Base-by-base conservation (phyloP, 92 coral and sea anemone species). In the Anthopleura xanthogrammica region DNA sequence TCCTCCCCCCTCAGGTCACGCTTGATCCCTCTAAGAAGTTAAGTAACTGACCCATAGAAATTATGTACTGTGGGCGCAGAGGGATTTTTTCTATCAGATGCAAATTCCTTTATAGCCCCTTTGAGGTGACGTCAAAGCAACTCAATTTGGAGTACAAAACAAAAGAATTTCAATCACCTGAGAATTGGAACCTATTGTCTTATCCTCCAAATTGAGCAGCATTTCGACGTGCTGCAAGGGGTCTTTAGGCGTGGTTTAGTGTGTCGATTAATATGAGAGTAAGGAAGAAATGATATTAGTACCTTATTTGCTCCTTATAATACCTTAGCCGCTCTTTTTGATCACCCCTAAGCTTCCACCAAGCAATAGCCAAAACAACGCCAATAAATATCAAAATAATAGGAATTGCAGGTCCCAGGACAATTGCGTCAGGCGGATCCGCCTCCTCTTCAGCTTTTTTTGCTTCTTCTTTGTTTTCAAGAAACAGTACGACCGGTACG, bases 321-420 rank as follows among this genome's bases (percentile, higher is more conserved):
- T 65, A 93, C 97, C 97, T 93, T 87, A 85, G 86, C 36, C 87
- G 88, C 86, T 93, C 97, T 76, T 79, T 88, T 46, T 89, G 74
- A 84, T 87, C 89, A 12, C 85, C 78, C 65, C 91, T 89, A 83
- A 89, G 89, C 81, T 93, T 91, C 94, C 92, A 92, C 92, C 94
- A 93, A 64, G 97, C 97, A 41, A 93, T 93, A 36, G 93, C 92
- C 24, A 82, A 88, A 22, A 93, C 97, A 60, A 90, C 97, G 52
- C 92, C 86, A 5, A 91, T 80, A 84, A 93, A 93, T 36, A 91
- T 92, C 86, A 93, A 78, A 16, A 93, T 93, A 71, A 92, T 90
- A 19, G 94, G 92, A 10, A 93, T 82, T 8, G 97, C 84, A 0
- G 97, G 97, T 2, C 97, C 97, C 40, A 93, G 93, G 78, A 93